phyloP scores from a whole-genome alignment of 2,113 vertebrate species.

The Thermophis baileyi region DNA sequence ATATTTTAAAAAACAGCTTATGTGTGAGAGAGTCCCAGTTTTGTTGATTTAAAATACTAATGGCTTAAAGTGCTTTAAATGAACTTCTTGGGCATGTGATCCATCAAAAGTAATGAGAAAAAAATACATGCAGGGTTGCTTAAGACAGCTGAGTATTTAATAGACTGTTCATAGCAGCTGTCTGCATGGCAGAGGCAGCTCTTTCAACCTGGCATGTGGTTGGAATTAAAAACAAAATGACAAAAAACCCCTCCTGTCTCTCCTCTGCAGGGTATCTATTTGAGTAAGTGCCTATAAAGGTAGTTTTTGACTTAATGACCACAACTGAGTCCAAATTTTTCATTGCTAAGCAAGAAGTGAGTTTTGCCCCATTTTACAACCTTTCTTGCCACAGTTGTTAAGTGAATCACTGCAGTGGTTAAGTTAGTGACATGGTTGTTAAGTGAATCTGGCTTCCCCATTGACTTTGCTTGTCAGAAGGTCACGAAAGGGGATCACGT shows the following conservation, averaged over 20 bases:
- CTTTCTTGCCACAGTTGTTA: no score
- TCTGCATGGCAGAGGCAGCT: neutral
- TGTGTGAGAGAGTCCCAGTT: neutral
- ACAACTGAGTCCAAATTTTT: neutral
- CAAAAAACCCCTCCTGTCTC: no score
- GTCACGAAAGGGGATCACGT: no score
- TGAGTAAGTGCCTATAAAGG: neutral
- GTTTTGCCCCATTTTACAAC: no score
- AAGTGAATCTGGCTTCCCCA: no score
- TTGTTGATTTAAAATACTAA: neutral
- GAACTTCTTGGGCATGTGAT: neutral
- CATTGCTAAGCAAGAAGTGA: no score
- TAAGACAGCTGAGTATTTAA: neutral
- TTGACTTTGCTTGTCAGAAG: no score
- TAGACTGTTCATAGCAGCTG: neutral
- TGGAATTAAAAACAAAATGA: neutral
- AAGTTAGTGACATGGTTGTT: no score
- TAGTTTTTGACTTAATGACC: neutral
- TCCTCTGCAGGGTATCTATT: neutral
- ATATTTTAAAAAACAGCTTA: neutral
- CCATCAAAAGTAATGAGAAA: neutral
- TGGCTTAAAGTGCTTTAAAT: neutral
- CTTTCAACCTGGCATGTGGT: neutral
- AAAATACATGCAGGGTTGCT: neutral
- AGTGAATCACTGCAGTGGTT: no score